Evolutionary conservation across 2,888 invertebrate species (phyloP).

Genomic region (Xestoiulus laeticollis): DNA sequence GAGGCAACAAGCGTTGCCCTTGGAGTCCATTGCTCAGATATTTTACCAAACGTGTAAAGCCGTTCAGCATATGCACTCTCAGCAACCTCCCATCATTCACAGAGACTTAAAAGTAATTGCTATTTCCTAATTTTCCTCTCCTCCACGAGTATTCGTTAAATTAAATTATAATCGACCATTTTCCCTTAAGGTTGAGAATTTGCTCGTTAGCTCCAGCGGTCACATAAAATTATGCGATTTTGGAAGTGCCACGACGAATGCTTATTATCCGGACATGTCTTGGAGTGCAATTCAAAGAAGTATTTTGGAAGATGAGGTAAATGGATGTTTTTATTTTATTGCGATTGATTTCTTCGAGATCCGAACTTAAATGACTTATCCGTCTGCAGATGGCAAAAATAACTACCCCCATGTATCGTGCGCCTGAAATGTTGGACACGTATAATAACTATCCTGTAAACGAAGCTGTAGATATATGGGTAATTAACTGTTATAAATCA

Average conservation of each 20-base stretch:
- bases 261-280: constrained; percentile 81
- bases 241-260: constrained; percentile 85
- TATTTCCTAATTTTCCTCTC: constrained; percentile 42
- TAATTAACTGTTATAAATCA: constrained; percentile 58
- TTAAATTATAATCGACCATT: neutral
- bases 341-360: neutral
- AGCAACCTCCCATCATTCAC: constrained; percentile 90
- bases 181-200: constrained; percentile 80
- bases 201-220: constrained; percentile 86
- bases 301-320: constrained; percentile 91
- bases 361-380: neutral
- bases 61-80: constrained; percentile 92
- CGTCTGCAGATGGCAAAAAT: constrained; percentile 67
- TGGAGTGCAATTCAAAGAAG: constrained; percentile 94
- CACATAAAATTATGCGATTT: constrained; percentile 95
- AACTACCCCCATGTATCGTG: constrained; percentile 83
- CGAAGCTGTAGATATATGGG: constrained; percentile 91
- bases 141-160: constrained; percentile 47
- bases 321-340: constrained; percentile 43
- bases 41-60: constrained; percentile 92
- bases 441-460: constrained; percentile 96
- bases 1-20: constrained; percentile 71
- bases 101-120: constrained; percentile 85
- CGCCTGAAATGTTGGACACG: constrained; percentile 98
- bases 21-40: constrained; percentile 78